Evolutionary conservation across 1,140 invertebrate genomes (phyloP).

Genomic region (Nymphalis io): DNA sequence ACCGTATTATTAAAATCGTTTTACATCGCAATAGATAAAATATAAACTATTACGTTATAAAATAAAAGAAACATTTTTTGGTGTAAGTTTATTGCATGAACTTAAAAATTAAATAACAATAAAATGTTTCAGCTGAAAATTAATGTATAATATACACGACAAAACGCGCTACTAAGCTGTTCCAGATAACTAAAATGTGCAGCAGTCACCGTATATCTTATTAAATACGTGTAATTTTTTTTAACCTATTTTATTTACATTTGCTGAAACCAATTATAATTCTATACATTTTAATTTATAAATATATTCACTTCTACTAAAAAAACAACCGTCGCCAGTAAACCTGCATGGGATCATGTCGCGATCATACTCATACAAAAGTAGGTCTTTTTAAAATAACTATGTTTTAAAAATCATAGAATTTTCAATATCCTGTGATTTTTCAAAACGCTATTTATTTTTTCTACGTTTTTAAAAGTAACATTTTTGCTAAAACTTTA

Average conservation of each 20-base stretch:
- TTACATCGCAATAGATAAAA: too few species aligned
- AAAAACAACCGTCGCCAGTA: not conserved
- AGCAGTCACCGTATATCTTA: slow-evolving; percentile 24
- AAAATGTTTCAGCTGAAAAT: slow-evolving; percentile 18
- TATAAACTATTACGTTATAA: not conserved
- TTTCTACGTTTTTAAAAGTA: too few species aligned
- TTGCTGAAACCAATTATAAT: slow-evolving; percentile 13
- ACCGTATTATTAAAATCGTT: too few species aligned
- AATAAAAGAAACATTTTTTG: slow-evolving; percentile 12
- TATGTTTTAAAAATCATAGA: too few species aligned
- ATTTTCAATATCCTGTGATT: too few species aligned
- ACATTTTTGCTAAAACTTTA: too few species aligned
- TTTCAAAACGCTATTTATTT: too few species aligned
- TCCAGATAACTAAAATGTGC: slow-evolving; percentile 13
- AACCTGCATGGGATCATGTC: not conserved
- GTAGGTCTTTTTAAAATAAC: too few species aligned
- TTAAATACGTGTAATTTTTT: slow-evolving; percentile 27
- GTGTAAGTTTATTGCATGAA: slow-evolving; percentile 32
- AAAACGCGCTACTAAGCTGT: slow-evolving; percentile 22
- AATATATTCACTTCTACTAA: not conserved
- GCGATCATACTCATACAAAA: not conserved
- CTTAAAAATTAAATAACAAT: slow-evolving; percentile 37
- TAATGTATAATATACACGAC: slow-evolving; percentile 15
- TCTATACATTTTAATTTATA: not conserved
- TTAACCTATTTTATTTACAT: slow-evolving; percentile 32